phyloP scores from a whole-genome alignment of 2,113 vertebrate genomes.

The Aphelocoma coerulescens region DNA sequence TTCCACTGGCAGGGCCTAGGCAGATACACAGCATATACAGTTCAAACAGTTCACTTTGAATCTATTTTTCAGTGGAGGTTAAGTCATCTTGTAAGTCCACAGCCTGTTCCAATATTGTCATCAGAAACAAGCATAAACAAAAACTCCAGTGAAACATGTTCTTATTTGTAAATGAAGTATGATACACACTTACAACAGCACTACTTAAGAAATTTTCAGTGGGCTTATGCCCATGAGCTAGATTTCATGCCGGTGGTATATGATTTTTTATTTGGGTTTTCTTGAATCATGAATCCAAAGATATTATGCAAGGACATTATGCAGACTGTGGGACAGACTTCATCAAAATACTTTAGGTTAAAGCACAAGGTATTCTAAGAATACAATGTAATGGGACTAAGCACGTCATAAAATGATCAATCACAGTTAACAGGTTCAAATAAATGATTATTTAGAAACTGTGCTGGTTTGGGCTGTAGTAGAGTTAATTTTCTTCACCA shows the following conservation, averaged over 20 bases:
- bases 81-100: not conserved
- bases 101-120: not conserved
- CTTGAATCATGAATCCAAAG: not conserved
- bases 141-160: not conserved
- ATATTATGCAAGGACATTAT: not conserved
- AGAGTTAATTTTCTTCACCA: not conserved
- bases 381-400: not conserved
- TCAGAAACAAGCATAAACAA: not conserved
- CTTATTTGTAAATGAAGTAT: not conserved
- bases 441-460: not conserved
- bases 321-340: not conserved
- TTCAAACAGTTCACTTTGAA: not conserved
- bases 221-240: not conserved
- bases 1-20: not conserved
- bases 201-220: not conserved
- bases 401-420: not conserved
- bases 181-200: not conserved
- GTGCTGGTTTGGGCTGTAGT: not conserved
- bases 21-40: not conserved
- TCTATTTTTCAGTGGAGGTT: not conserved
- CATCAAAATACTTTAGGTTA: not conserved
- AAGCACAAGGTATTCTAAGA: not conserved
- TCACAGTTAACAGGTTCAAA: not conserved
- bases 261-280: not conserved
- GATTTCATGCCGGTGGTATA: not conserved